Evolutionary conservation across 2,888 invertebrate genomes (phyloP), one percentile per base, ranked within the genome.

Genomic region (Beris chalybata): DNA sequence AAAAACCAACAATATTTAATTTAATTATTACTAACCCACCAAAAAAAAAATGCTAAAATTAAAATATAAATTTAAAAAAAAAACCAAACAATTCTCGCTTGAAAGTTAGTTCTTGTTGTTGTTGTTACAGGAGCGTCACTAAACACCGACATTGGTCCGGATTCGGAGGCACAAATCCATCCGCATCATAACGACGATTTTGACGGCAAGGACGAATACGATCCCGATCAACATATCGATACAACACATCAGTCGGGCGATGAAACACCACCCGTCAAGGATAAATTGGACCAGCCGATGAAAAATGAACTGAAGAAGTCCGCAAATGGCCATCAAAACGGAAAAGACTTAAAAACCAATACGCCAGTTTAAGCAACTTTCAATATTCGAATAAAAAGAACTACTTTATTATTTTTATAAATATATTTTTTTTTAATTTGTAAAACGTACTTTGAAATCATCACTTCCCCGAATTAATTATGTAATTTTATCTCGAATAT

Each of bases 111-210:
- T 80, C 79, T 80, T 79, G 71, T 71, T 70, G 85, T 85, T 85
- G 85, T 83, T 79, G 82, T 83, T 84, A 77, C 85, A 86, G 86
- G 86, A 77, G 84, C 85, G 72, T 84, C 84, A 64, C 82, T 84
- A 73, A 84, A 85, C 77, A 85, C 85, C 70, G 86, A 86, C 76
- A 83, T 86, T 73, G 76, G 81, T 72, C 86, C 86, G 57, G 86
- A 86, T 75, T 85, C 85, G 58, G 85, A 82, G 71, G 86, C 86
- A 71, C 86, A 86, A 67, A 86, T 86, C 73, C 86, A 86, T 70
- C 86, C 86, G 47, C 82, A 86, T 11, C 85, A 83, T 50, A 81
- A 84, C 30, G 80, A 79, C 32, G 85, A 85, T 71, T 84, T 85
- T 69, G 81, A 80, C 66, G 85, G 85, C 65, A 75, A 78, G 73